phyloP scores from a whole-genome alignment of 2,113 vertebrate genomes.

The Sitta europaea region DNA sequence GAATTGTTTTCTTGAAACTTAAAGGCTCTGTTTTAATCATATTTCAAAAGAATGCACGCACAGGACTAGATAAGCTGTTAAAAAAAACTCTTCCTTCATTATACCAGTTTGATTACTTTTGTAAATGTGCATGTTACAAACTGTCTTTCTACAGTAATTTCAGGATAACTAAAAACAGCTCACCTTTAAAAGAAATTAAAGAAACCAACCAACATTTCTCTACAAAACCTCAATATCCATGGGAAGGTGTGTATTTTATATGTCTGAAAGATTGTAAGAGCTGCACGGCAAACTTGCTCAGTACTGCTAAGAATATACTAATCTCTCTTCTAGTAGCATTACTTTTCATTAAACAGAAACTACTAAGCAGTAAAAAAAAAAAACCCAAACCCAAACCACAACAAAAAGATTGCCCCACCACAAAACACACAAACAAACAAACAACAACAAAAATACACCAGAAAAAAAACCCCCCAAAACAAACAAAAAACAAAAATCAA shows the following conservation, averaged over 20 bases:
- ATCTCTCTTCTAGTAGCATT: background rate
- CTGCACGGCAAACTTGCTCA: background rate
- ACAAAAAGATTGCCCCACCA: no score
- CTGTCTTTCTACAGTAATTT: background rate
- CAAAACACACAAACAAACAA: no score
- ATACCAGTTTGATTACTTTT: background rate
- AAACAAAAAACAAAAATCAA: no score
- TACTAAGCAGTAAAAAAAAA: background rate
- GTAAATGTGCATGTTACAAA: background rate
- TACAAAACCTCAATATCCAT: background rate
- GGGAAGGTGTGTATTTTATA: background rate
- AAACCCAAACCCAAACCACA: background rate
- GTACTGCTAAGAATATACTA: background rate
- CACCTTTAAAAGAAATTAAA: background rate
- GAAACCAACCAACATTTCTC: background rate
- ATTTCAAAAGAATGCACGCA: background rate
- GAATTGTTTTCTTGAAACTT: background rate
- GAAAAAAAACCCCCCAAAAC: fast-evolving
- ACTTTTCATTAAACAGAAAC: background rate
- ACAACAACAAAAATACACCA: no score
- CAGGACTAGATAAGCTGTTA: background rate
- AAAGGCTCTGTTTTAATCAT: background rate
- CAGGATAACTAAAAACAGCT: background rate
- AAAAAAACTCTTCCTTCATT: background rate
- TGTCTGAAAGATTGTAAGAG: background rate